Conservation (phyloP, 2,888 invertebrate genomes). For the Agrilus cyanescens region DNA sequence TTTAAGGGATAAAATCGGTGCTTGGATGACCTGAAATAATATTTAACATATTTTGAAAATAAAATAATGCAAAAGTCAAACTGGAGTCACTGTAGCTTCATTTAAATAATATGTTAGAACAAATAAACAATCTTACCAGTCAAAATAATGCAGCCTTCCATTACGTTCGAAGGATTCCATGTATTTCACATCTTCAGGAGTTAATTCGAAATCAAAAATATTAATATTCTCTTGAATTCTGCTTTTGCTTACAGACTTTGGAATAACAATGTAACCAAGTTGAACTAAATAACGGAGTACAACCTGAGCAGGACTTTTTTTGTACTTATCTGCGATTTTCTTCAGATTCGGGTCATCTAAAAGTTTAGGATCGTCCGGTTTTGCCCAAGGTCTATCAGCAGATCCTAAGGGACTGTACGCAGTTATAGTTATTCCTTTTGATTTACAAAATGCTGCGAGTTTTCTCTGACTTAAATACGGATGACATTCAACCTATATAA, state of each 20-base stretch:
- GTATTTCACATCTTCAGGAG: slow-evolving; percentile 49
- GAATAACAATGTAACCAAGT: slow-evolving; percentile 61
- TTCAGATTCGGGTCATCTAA: slow-evolving; percentile 60
- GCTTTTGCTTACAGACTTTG: slow-evolving; percentile 65
- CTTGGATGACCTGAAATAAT: too few species aligned
- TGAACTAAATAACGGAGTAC: slow-evolving; percentile 54
- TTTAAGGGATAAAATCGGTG: too few species aligned
- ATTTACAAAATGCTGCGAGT: slow-evolving; percentile 57
- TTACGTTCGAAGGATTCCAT: slow-evolving; percentile 61
- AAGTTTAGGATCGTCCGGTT: slow-evolving; percentile 58
- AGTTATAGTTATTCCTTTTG: slow-evolving; percentile 54
- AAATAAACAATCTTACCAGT: slow-evolving; percentile 39
- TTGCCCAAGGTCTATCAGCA: slow-evolving; percentile 58
- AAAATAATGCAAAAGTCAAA: too few species aligned
- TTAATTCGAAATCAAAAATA: slow-evolving; percentile 62
- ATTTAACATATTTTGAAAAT: too few species aligned
- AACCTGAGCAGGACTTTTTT: slow-evolving; percentile 57
- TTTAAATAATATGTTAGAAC: too few species aligned
- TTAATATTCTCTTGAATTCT: slow-evolving; percentile 57
- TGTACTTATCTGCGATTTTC: slow-evolving; percentile 47
- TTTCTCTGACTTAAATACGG: too few species aligned
- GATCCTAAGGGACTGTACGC: slow-evolving; percentile 79
- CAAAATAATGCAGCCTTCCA: slow-evolving; percentile 52
- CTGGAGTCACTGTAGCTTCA: too few species aligned
- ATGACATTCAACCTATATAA: too few species aligned